Conservation (phyloP, 1,140 invertebrate genomes). For the Drosophila orosa region DNA sequence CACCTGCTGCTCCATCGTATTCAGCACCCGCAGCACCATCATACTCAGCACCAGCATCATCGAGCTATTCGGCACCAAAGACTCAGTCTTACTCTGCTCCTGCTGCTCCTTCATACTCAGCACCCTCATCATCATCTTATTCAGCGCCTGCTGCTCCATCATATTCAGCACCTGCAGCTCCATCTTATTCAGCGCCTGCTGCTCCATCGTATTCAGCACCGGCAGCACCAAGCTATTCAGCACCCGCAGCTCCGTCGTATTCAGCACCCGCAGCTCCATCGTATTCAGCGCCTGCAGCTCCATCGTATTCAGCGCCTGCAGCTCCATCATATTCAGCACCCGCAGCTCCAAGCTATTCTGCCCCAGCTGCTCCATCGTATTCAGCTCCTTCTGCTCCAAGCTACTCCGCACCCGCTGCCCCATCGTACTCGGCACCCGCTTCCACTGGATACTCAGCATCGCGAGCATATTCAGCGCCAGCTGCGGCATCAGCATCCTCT, state of each 20-base stretch:
- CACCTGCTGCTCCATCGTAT: constrained; percentile 13
- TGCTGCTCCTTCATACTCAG: constrained; percentile 27
- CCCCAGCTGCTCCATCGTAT: constrained; percentile 18
- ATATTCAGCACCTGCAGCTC: constrained; percentile 23
- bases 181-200: constrained; percentile 29
- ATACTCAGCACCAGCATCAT: constrained; percentile 33
- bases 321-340: constrained; percentile 31
- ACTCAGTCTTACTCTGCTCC: constrained; percentile 20
- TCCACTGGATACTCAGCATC: constrained; percentile 27
- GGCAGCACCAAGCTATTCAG: constrained; percentile 21
- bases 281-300: constrained; percentile 35
- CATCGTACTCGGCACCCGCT: constrained; percentile 27
- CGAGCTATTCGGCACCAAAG: constrained; percentile 36
- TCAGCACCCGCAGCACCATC: constrained; percentile 19
- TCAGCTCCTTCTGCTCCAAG: constrained; percentile 24
- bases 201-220: constrained; percentile 30
- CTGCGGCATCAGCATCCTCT: constrained; percentile 30
- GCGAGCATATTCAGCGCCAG: constrained; percentile 43
- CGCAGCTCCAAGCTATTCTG: constrained; percentile 24
- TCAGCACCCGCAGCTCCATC: constrained; percentile 35
- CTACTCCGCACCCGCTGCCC: constrained; percentile 23
- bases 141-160: constrained; percentile 19
- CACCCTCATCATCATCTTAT: constrained; percentile 29
- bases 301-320: constrained; percentile 28
- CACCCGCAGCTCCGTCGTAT: constrained; percentile 17